These are phyloP conservation scores for Phenacoccus solenopsis DNA, from an alignment of 1,140 invertebrate genomes.

Conservation along the genomic window DNA sequence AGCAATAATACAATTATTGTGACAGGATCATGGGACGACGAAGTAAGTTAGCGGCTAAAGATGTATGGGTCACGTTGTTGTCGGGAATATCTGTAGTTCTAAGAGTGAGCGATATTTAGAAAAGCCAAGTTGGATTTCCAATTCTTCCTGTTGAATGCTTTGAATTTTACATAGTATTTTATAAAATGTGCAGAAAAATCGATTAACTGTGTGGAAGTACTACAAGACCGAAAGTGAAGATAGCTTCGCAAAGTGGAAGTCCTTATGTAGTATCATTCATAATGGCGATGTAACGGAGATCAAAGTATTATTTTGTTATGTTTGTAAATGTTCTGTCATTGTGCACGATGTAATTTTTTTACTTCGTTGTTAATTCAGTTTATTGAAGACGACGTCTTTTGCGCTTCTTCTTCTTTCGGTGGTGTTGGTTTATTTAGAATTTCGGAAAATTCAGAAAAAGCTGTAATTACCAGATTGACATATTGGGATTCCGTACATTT, in stretches of 20 bases:
- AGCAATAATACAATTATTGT: constrained; percentile 53
- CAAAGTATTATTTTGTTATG: no score
- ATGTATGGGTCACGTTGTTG: no score
- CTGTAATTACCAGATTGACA: constrained; percentile 35
- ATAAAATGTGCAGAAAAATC: background rate
- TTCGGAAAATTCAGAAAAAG: constrained; percentile 39
- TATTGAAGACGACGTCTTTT: constrained; percentile 45
- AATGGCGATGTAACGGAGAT: background rate
- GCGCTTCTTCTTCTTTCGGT: constrained; percentile 49
- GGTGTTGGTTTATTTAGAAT: constrained; percentile 47
- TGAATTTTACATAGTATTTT: no score
- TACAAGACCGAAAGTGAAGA: background rate
- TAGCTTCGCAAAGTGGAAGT: background rate
- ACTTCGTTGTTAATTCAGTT: constrained; percentile 37
- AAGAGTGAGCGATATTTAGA: no score
- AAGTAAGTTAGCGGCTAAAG: constrained; percentile 32
- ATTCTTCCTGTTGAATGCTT: no score
- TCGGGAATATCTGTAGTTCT: background rate
- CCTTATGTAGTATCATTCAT: background rate
- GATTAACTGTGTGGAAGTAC: background rate
- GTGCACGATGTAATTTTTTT: no score
- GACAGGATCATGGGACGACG: constrained; percentile 70
- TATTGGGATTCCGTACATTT: constrained; percentile 50
- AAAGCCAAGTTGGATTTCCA: no score
- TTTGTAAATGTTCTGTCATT: no score